Conservation (phyloP, 2,888 invertebrate genomes). For the Macrophya alboannulata region DNA sequence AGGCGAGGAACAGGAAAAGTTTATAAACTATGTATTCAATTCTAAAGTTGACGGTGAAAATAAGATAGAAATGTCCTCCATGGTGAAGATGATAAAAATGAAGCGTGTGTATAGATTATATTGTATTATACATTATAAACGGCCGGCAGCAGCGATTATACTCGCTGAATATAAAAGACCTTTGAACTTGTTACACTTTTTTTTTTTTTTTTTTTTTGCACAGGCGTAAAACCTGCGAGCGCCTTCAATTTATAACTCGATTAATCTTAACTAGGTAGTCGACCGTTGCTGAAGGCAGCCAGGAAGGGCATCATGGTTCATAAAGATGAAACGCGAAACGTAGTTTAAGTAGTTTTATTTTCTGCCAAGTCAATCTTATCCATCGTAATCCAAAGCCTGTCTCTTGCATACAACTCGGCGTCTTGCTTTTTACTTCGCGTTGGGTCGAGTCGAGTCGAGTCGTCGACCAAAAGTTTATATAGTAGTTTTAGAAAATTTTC, state of each 20-base stretch:
- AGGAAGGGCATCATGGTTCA: conserved; percentile 19
- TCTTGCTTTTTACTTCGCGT: too few relatives aligned
- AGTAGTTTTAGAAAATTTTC: too few relatives aligned
- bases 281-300: conserved; percentile 16
- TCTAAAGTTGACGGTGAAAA: conserved; percentile 25
- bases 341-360: conserved; percentile 21
- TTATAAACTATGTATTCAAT: conserved; percentile 32
- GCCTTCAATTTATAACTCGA: conserved; percentile 35
- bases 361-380: background rate
- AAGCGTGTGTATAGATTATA: background rate
- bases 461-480: too few relatives aligned
- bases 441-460: too few relatives aligned
- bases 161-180: background rate
- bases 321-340: conserved; percentile 8
- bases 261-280: conserved; percentile 45
- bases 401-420: background rate
- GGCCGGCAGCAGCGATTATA: background rate
- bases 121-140: background rate
- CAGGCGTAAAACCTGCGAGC: conserved; percentile 22
- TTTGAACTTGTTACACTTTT: background rate
- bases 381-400: background rate
- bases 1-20: conserved; percentile 10
- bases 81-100: background rate
- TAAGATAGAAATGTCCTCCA: background rate
- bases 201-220: background rate